Percentiles rank a stretch among this genome's conserved stretches.
Evolutionary conservation across 1,140 invertebrate genomes (phyloP).

Genomic region (Zaprionus taronus): DNA sequence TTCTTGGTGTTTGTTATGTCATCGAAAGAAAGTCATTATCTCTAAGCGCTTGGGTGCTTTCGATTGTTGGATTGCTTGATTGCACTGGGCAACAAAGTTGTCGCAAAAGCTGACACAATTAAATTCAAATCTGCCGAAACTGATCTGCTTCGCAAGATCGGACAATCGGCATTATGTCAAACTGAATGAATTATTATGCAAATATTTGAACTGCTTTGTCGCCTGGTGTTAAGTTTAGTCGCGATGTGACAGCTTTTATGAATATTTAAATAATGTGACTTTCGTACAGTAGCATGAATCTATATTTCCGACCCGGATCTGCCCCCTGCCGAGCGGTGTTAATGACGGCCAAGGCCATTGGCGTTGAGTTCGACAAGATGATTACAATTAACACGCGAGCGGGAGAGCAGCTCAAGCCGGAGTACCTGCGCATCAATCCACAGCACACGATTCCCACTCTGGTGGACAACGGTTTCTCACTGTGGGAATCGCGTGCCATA

Average conservation of each 20-base stretch:
- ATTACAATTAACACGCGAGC: slow-evolving; percentile 86
- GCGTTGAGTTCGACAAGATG: slow-evolving; percentile 83
- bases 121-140: not conserved
- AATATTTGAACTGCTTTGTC: not conserved
- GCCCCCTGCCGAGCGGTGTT: slow-evolving; percentile 87
- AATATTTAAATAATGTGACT: slow-evolving; percentile 19
- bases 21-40: slow-evolving; percentile 55
- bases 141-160: not conserved
- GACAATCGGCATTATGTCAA: not conserved
- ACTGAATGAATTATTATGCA: slow-evolving; percentile 5
- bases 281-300: slow-evolving; percentile 61
- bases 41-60: slow-evolving; percentile 15
- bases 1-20: slow-evolving; percentile 43
- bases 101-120: not conserved
- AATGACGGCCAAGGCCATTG: slow-evolving; percentile 85
- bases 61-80: slow-evolving; percentile 10
- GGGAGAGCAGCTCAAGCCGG: slow-evolving; percentile 88
- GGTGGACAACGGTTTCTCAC: slow-evolving; percentile 87
- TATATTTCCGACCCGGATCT: slow-evolving; percentile 89
- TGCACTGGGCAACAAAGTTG: not conserved
- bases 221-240: slow-evolving; percentile 8
- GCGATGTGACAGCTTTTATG: slow-evolving; percentile 30
- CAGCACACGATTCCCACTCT: slow-evolving; percentile 88
- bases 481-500: slow-evolving; percentile 90
- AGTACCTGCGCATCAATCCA: slow-evolving; percentile 88